phyloP scores from a whole-genome alignment of 1,140 invertebrate species.

The Pseudachorutes palmiensis region DNA sequence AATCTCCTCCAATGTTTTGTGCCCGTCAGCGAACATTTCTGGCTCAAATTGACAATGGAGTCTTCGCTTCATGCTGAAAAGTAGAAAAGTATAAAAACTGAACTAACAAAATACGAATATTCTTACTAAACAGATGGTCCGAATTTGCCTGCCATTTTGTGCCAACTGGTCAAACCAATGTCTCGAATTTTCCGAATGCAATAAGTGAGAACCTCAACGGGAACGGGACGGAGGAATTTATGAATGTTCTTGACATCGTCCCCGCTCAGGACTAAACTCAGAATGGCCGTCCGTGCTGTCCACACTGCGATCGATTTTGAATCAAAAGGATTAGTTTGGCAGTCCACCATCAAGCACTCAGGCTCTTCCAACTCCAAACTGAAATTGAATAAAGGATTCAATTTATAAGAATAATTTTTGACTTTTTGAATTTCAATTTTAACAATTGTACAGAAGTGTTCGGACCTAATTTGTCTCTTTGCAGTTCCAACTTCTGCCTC shows the following conservation, averaged over 20 bases:
- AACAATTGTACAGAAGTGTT: neutral
- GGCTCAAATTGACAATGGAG: neutral
- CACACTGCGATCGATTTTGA: neutral
- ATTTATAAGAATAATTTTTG: neutral
- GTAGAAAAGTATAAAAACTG: neutral
- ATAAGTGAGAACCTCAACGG: neutral
- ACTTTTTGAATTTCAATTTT: neutral
- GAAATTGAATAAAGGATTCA: neutral
- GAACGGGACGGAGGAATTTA: neutral
- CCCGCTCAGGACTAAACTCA: slow-evolving; percentile 9
- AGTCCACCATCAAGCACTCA: neutral
- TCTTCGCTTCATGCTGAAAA: neutral
- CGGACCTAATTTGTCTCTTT: too few species aligned
- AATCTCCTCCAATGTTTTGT: neutral
- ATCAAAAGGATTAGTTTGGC: neutral
- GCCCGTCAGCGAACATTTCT: neutral
- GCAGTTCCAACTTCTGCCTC: too few species aligned
- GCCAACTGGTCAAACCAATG: neutral
- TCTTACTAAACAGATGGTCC: neutral
- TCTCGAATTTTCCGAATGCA: neutral
- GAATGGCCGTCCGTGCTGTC: slow-evolving; percentile 6
- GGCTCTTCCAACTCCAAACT: neutral
- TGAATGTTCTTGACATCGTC: neutral
- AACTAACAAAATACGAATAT: neutral
- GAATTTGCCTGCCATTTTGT: neutral